Base-by-base conservation (phyloP, 1,140 invertebrate species). In the Marisa cornuarietis region DNA sequence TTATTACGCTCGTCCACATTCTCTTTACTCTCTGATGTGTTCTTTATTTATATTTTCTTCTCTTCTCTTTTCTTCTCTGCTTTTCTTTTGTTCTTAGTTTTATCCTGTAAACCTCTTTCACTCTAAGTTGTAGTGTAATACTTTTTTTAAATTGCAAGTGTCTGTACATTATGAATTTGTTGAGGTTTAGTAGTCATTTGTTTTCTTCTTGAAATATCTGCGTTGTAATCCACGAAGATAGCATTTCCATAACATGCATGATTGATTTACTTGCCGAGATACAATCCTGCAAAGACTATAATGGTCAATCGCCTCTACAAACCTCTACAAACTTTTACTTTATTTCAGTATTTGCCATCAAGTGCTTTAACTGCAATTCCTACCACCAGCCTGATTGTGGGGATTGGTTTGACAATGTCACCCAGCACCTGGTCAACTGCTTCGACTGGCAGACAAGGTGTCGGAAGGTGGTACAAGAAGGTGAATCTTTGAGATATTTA, bases 301-400 rank as follows among this genome's bases (percentile, higher is more conserved):
- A n/a, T 73, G 24, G 11, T 74, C 13, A 74, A 62, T 65, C n/a
- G 20, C 14, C 11, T n/a, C n/a, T n/a, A n/a, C n/a, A n/a, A n/a
- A n/a, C n/a, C 75, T 63, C 14, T 52, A 9, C 10, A 54, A 20
- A 77, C 24, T 42, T 75, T 31, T 79, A 52, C 51, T 82, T 13
- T 83, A 26, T 85, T 85, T 71, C 84, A 89, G 87, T 82, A 62
- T 71, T 79, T 24, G 82, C 85, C 62, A 86, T 90, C 31, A 88
- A 87, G 81, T 91, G 90, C 80, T 91, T 88, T 76, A 82, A 86
- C n/a, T 91, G 90, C 76, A 91, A 91, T 79, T 91, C 90, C 1
- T 90, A 87, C 79, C 88, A 89, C 75, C 87, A 90, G 72, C 85
- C 85, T 61, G 87, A 88, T 49, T 91, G 90, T 86, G 86, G 88